phyloP scores from a whole-genome alignment of 2,797 vertebrate species.

The Pteronotus mesoamericanus region DNA sequence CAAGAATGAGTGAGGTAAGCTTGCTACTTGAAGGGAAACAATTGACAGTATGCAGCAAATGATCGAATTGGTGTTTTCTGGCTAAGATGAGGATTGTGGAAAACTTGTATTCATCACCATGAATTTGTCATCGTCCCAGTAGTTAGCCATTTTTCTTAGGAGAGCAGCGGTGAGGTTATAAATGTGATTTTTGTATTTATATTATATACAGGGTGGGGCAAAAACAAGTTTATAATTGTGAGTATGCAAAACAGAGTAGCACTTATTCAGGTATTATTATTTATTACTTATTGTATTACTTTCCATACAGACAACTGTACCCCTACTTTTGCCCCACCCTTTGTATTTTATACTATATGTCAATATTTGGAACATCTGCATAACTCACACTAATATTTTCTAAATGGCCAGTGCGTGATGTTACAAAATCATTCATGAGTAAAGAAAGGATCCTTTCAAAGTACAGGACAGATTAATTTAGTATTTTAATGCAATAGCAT shows the following conservation, averaged over 20 bases:
- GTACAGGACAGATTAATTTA: background rate
- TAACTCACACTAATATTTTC: background rate
- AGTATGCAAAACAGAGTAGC: too few relatives aligned
- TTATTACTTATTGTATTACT: background rate
- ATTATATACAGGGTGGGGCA: background rate
- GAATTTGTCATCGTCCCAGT: background rate
- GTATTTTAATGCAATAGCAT: background rate
- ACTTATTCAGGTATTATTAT: background rate
- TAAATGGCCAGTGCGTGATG: background rate
- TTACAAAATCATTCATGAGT: background rate
- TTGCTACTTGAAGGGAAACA: background rate
- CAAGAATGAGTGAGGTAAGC: background rate
- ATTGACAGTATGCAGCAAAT: background rate
- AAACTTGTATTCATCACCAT: background rate
- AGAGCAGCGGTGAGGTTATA: background rate
- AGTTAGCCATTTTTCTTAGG: background rate
- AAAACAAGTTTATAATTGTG: background rate
- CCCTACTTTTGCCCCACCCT: background rate
- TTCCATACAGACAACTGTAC: background rate
- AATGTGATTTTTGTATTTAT: background rate
- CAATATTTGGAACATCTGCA: background rate
- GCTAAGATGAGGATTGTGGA: conserved; percentile 33
- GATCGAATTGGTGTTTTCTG: background rate
- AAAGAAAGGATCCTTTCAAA: background rate
- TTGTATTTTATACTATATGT: background rate